Base-by-base conservation (phyloP, 2,797 vertebrate species). In the Hephaestus fuliginosus region DNA sequence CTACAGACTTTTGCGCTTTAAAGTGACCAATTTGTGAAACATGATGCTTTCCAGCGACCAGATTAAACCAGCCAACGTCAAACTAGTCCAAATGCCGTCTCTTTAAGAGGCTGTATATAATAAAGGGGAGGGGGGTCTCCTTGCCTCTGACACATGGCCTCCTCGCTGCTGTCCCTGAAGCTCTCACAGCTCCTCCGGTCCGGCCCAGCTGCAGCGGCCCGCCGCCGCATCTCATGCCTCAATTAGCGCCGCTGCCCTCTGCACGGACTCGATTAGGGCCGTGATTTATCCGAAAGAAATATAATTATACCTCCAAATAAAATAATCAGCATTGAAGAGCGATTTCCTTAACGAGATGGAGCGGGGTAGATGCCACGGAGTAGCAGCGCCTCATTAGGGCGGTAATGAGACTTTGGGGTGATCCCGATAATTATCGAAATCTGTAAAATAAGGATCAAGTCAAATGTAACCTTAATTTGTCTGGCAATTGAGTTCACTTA, bases 271-370 rank as follows among this genome's bases (percentile, higher is more conserved):
- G 95, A 99, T 98, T 98, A 98, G 97, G 97, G 97, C 96, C 97
- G 97, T 98, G 98, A 98, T 97, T 97, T 97, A 98, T 97, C 97
- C 96, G 95, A 97, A 97, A 98, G 97, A 97, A 98, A 98, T 98
- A 98, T 98, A 98, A 99, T 99, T 98, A 99, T 97, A 96, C 95
- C 95, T 96, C 97, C 97, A 98, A 99, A 99, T 98, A 98, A 98
- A 98, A 99, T 99, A 98, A 99, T 99, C 97, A 98, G 97, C 97
- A 98, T 97, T 98, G 97, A 98, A 97, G 97, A 98, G 97, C 96
- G 96, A 98, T 99, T 98, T 98, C 96, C 97, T 97, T 98, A 98
- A 99, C 97, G 96, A 98, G 97, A 97, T 95, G 95, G 96, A 98
- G 97, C 96, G 86, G 96, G 97, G 95, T 96, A 94, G 96, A 96